Base-by-base conservation (phyloP, 2,797 vertebrate species). In the Hephaestus fuliginosus region DNA sequence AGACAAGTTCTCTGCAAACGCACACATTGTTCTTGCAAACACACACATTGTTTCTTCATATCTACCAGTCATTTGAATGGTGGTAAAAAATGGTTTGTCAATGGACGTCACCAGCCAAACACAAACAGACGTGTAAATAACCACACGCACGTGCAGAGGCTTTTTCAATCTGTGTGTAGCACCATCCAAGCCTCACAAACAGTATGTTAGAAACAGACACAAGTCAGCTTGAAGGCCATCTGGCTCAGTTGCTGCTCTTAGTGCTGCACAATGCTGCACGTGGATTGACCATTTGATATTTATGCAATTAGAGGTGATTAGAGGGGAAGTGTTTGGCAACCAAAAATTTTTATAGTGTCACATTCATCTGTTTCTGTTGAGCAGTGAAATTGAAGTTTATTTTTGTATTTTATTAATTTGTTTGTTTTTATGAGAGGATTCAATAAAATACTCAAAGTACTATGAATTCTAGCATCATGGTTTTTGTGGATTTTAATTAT, bases 151-250 rank as follows among this genome's bases (percentile, higher is more conserved):
- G 44, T 4, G 5, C 20, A 68, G 11, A 53, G 33, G 41, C 20
- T 61, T 74, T 66, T 81, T 74, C 30, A 68, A 7, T 76, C 48
- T 76, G 60, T 72, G 41, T 14, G 52, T n/a, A 22, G n/a, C n/a
- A 12, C 51, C 28, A 18, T 48, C 46, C 68, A 69, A 67, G 30
- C 60, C 25, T 25, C 33, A 25, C 25, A 79, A 25, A 39, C 63
- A 79, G 56, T 67, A 67, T 70, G 62, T 43, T 68, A 46, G 18
- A 79, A 72, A 67, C 60, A 61, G 51, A 74, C 28, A 62, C 41
- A 61, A 83, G 33, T 82, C 58, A 22, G 44, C 49, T 52, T 71
- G 43, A 74, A 66, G 64, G 76, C 77, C 78, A 63, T 81, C 70
- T 76, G 78, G 36, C 22, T 76, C 25, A 18, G 56, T 43, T 43